phyloP scores from a whole-genome alignment of 2,797 vertebrate genomes.

The Falco novaeseelandiae region DNA sequence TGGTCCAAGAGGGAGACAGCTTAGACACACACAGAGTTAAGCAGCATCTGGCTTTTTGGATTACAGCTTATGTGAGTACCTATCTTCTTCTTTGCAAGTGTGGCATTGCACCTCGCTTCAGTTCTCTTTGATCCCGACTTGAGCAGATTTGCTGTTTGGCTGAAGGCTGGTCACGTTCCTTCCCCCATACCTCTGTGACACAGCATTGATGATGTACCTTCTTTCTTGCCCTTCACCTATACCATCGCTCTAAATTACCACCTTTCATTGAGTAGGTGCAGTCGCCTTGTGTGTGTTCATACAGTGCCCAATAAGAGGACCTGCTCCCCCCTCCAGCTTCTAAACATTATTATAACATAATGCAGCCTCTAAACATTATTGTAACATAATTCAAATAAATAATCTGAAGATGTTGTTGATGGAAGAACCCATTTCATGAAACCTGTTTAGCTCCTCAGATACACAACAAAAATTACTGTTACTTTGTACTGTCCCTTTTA shows the following conservation, averaged over 20 bases:
- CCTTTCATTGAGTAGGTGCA: not conserved
- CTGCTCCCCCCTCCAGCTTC: not conserved
- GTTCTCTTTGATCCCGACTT: not conserved
- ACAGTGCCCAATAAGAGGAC: too few species aligned
- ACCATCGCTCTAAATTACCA: not conserved
- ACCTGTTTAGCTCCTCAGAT: not conserved
- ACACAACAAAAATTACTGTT: not conserved
- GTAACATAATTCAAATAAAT: not conserved
- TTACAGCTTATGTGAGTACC: not conserved
- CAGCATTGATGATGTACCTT: not conserved
- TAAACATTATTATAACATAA: not conserved
- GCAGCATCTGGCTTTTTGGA: not conserved
- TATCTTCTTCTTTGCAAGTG: not conserved
- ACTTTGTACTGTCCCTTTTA: not conserved
- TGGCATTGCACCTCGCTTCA: not conserved
- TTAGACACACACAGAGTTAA: not conserved
- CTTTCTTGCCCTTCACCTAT: not conserved
- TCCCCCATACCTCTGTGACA: not conserved
- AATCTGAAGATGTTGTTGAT: not conserved
- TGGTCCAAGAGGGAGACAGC: not conserved
- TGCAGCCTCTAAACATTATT: not conserved
- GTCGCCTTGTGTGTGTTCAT: not conserved
- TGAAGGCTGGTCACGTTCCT: not conserved
- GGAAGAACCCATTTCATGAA: not conserved
- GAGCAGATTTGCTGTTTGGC: not conserved